Evolutionary conservation across 2,888 invertebrate genomes (phyloP).

Genomic region (Seladonia tumulorum): DNA sequence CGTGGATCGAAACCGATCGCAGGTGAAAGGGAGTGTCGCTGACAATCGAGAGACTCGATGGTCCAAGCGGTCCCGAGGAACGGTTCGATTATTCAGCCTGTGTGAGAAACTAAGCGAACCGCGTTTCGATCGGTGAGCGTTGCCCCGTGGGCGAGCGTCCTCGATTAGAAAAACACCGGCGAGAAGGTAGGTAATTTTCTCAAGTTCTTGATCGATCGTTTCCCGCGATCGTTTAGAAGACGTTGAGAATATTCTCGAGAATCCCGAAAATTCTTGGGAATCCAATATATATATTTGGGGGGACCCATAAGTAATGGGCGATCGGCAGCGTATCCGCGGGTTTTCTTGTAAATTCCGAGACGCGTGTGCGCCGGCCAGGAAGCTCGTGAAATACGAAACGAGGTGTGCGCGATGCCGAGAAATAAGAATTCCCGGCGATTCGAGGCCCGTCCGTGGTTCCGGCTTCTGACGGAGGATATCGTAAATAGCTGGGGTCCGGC

Average conservation of each 20-base stretch:
- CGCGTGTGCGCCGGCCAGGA: not conserved
- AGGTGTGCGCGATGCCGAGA: conserved; percentile 10
- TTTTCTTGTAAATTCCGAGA: not conserved
- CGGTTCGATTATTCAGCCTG: not conserved
- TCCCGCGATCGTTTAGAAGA: conserved; percentile 33
- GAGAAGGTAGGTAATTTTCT: conserved; percentile 41
- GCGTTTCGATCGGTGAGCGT: conserved; percentile 18
- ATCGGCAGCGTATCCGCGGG: not conserved
- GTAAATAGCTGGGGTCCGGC: conserved; percentile 34
- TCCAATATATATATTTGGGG: too few species aligned
- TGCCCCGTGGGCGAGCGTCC: conserved; percentile 43
- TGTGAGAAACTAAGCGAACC: conserved; percentile 30
- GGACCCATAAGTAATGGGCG: too few species aligned
- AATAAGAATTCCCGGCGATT: conserved; percentile 50
- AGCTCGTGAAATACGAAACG: conserved; percentile 47
- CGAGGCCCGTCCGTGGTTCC: conserved; percentile 30
- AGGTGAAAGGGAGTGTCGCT: conserved; percentile 52
- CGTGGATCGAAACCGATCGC: conserved; percentile 24
- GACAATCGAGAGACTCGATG: conserved; percentile 45
- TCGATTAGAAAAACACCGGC: conserved; percentile 27
- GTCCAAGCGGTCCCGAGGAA: conserved; percentile 8
- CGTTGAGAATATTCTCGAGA: not conserved
- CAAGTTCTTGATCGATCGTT: conserved; percentile 45
- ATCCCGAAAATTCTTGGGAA: too few species aligned
- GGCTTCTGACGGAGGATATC: conserved; percentile 48